These are phyloP conservation scores for Megalops cyprinoides DNA, from an alignment of 2,797 vertebrate genomes.

Conservation along the genomic window DNA sequence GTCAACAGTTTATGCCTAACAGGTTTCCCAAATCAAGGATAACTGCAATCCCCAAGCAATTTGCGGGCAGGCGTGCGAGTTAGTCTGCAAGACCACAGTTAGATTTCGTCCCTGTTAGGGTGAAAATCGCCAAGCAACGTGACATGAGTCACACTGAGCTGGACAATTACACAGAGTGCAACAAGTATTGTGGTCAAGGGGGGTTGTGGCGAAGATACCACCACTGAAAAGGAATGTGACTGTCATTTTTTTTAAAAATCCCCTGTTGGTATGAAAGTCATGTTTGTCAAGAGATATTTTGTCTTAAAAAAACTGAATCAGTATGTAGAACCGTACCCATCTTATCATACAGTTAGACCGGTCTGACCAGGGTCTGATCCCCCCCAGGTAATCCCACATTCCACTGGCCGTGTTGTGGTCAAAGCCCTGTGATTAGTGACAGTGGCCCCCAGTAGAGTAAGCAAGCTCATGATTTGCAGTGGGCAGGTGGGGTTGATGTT, in stretches of 20 bases:
- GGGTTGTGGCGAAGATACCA: neutral
- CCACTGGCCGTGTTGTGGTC: neutral
- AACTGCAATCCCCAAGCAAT: too few species aligned
- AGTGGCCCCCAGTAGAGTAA: neutral
- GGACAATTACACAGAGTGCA: neutral
- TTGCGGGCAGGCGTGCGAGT: too few species aligned
- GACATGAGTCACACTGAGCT: neutral
- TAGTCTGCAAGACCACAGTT: too few species aligned
- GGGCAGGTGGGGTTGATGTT: constrained; percentile 31
- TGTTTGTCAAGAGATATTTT: too few species aligned
- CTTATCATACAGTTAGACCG: neutral
- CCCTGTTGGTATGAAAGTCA: too few species aligned
- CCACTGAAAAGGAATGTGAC: neutral
- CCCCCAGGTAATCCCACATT: neutral
- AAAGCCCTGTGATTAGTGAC: neutral
- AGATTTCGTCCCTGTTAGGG: neutral
- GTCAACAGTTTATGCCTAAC: too few species aligned
- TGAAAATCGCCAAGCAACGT: too few species aligned
- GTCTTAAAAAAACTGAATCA: too few species aligned
- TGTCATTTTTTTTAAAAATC: too few species aligned
- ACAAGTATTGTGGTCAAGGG: neutral
- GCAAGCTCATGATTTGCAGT: constrained; percentile 23
- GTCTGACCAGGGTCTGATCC: constrained; percentile 1
- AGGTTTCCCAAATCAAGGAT: too few species aligned
- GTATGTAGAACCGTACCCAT: neutral